These are phyloP conservation scores for Nemurella pictetii DNA, from an alignment of 2,888 invertebrate genomes.

Conservation along the genomic window DNA sequence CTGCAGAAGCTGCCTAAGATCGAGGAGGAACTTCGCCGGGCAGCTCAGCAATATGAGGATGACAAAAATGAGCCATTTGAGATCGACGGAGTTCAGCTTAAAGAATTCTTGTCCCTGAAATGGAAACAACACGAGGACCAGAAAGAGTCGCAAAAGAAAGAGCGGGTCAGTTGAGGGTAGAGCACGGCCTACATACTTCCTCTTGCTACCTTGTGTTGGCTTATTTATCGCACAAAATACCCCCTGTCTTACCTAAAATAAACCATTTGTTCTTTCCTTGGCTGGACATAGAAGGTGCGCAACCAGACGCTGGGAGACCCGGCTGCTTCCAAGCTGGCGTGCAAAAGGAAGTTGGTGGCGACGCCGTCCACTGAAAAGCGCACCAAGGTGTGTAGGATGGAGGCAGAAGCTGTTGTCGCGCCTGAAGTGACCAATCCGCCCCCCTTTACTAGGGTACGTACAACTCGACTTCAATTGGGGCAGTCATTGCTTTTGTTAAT, in stretches of 20 bases:
- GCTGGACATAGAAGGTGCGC: not conserved
- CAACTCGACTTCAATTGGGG: not conserved
- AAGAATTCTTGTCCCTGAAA: conserved; percentile 63
- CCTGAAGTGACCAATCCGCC: not conserved
- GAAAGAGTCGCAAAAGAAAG: conserved; percentile 50
- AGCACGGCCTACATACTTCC: too few species aligned
- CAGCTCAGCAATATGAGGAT: conserved; percentile 60
- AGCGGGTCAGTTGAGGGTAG: conserved; percentile 49
- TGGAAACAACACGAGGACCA: conserved; percentile 65
- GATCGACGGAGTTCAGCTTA: conserved; percentile 65
- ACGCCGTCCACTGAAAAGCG: not conserved
- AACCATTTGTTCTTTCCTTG: not conserved
- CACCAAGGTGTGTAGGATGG: too few species aligned
- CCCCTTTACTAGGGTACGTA: not conserved
- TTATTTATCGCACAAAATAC: too few species aligned
- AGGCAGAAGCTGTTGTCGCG: too few species aligned
- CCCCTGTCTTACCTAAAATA: not conserved
- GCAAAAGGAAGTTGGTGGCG: not conserved
- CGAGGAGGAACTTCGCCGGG: conserved; percentile 63
- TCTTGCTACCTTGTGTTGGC: not conserved
- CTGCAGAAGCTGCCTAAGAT: conserved; percentile 68
- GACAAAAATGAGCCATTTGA: conserved; percentile 60
- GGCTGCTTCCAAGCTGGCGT: not conserved
- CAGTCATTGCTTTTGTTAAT: too few species aligned
- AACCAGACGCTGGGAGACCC: not conserved